phyloP scores from a whole-genome alignment of 2,888 invertebrate genomes.

The Mayetiola destructor region DNA sequence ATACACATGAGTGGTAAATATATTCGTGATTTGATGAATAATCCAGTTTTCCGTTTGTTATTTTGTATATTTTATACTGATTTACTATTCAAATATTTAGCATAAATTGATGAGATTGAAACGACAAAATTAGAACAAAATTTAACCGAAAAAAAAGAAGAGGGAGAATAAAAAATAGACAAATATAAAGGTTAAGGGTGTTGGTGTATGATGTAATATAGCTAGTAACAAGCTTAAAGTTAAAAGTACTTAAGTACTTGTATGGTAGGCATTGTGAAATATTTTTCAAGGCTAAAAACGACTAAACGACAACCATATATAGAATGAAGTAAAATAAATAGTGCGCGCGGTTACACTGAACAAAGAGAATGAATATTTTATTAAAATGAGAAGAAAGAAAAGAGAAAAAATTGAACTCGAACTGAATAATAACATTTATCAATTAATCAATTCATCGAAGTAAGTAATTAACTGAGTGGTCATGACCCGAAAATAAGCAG shows the following conservation, averaged over 20 bases:
- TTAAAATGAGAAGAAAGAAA: no score
- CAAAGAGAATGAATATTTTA: neutral
- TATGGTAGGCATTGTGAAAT: no score
- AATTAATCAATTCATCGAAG: neutral
- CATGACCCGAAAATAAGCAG: no score
- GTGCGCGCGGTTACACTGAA: neutral
- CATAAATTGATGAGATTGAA: neutral
- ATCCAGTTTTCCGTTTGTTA: neutral
- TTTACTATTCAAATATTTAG: slow-evolving; percentile 3
- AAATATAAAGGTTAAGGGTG: neutral
- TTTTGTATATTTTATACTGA: slow-evolving; percentile 9
- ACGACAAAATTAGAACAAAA: no score
- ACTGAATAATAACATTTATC: slow-evolving; percentile 10
- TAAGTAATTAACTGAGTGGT: neutral
- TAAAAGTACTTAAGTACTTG: no score
- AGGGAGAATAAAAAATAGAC: no score
- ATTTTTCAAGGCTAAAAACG: neutral
- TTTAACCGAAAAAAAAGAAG: no score
- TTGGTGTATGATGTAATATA: neutral
- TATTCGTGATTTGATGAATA: no score
- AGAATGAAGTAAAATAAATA: neutral
- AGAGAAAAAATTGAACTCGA: no score
- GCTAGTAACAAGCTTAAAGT: no score
- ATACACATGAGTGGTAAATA: no score
- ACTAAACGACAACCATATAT: neutral